Conservation (phyloP, 2,113 vertebrate species). For the Garra rufa region DNA sequence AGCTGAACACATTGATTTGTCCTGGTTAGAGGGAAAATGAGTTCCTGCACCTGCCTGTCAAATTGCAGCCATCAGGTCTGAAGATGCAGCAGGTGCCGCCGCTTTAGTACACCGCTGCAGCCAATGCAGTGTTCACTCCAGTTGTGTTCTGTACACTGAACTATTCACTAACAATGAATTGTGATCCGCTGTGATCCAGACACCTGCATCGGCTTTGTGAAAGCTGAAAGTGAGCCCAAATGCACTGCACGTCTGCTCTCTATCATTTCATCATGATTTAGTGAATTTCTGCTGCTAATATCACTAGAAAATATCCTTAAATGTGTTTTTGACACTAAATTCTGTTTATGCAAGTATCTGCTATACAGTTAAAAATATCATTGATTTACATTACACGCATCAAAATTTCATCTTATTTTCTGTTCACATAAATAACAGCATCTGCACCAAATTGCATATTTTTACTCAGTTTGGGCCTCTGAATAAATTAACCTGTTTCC, state of each 20-base stretch:
- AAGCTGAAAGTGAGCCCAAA: too few species aligned
- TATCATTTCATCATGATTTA: neutral
- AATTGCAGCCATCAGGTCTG: neutral
- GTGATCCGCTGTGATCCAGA: neutral
- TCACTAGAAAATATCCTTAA: neutral
- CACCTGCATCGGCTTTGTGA: too few species aligned
- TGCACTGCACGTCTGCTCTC: neutral
- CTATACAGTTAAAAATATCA: too few species aligned
- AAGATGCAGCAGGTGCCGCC: neutral
- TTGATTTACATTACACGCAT: too few species aligned
- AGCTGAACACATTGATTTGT: constrained; percentile 66
- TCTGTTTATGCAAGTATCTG: neutral
- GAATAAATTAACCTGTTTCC: too few species aligned
- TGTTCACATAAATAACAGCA: too few species aligned
- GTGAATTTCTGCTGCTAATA: neutral
- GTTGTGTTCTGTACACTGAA: too few species aligned
- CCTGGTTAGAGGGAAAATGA: constrained; percentile 54
- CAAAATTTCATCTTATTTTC: too few species aligned
- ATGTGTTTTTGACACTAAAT: neutral
- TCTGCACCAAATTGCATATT: too few species aligned
- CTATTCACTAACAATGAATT: neutral
- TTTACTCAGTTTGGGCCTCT: too few species aligned
- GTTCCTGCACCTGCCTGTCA: constrained; percentile 52
- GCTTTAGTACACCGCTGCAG: neutral
- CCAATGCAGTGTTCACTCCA: neutral